phyloP scores from a whole-genome alignment of 2,113 vertebrate species.

The Bujurquina vittata region DNA sequence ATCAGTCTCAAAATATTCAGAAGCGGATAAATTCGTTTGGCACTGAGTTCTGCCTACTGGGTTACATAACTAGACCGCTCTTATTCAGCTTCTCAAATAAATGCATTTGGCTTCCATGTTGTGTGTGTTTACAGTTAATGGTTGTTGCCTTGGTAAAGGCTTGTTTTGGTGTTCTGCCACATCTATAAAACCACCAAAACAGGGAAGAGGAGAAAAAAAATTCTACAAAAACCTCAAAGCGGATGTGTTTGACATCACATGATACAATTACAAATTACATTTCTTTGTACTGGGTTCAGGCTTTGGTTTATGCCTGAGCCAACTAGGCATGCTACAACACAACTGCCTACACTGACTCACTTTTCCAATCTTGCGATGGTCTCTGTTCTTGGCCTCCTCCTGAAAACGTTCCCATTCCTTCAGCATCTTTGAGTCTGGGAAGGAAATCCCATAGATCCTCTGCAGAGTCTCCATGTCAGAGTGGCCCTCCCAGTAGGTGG shows the following conservation, averaged over 20 bases:
- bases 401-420: constrained; percentile 99
- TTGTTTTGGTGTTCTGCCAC: constrained; percentile 10
- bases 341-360: constrained; percentile 70
- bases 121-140: background rate
- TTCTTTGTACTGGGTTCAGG: constrained; percentile 8
- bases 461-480: constrained; percentile 97
- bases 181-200: constrained; percentile 7
- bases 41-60: background rate
- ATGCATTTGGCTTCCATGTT: background rate
- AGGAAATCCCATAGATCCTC: constrained; percentile 96
- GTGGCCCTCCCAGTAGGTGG: constrained; percentile 98
- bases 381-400: constrained; percentile 95
- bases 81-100: background rate
- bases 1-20: background rate
- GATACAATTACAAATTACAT: constrained; percentile 4
- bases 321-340: background rate
- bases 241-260: background rate
- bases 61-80: background rate
- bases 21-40: background rate
- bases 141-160: background rate
- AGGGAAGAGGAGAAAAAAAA: background rate
- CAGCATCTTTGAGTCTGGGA: constrained; percentile 95
- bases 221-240: background rate
- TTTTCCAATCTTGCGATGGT: constrained; percentile 97
- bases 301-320: background rate